Base-by-base conservation (phyloP, 2,113 vertebrate genomes). In the Ciconia boyciana region DNA sequence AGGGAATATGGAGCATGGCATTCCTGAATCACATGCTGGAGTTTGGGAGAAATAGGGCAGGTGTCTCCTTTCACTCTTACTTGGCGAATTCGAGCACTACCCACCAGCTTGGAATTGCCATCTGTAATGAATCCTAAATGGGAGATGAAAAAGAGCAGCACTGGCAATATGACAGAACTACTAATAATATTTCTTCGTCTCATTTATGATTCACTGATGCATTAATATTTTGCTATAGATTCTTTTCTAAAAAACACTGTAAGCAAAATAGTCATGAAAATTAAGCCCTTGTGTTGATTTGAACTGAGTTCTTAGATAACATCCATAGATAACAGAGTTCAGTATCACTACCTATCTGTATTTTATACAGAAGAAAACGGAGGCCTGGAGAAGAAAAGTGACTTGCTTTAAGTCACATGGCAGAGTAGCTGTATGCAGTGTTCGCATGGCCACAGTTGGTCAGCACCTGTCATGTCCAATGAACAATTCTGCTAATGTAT, bases 21-120 rank as follows among this genome's bases (percentile, higher is more conserved):
- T 72, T 98, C 97, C 3, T 71, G 57, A 34, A 96, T 69, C 25
- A 98, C 93, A 2, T 20, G 83, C 64, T 94, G 98, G 94, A 99
- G 97, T 52, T 93, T 97, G 28, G 32, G 91, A 80, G 97, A 96
- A 62, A 98, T 48, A 6, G 65, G 93, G 78, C 99, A 99, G 34
- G 98, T 98, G 88, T 97, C 96, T 89, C 97, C 98, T 93, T 87
- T 98, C 76, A 99, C 99, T 94, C 99, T 98, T 76, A 99, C 97
- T 97, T 99, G 99, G 48, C 99, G 99, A 83, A 99, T 97, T 86
- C 98, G 99, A 69, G 99, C 98, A 21, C 98, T 98, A 24, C 99
- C 99, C 71, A 99, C 98, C 90, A 99, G 97, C 96, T 99, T 99
- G 84, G 99, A 99, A 90, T 99, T 99, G 93, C 99, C 99, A 84